Conservation (phyloP, 2,888 invertebrate species). For the Dugesia japonica region DNA sequence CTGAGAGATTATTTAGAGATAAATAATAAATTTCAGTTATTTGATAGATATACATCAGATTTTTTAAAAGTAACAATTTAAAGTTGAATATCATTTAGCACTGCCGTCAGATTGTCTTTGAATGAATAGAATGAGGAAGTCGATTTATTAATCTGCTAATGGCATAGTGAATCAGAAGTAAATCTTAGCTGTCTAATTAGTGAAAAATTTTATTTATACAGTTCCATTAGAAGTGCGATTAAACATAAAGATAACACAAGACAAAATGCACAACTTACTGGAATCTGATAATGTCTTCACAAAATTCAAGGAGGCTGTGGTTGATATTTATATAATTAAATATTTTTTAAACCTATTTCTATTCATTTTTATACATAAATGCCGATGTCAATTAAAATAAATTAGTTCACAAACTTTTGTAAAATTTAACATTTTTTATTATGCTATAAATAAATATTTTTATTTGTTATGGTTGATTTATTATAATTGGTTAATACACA, state of each 20-base stretch:
- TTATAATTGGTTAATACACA: too few species aligned
- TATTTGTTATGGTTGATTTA: too few species aligned
- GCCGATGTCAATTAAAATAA: conserved; percentile 20
- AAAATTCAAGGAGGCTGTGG: background rate
- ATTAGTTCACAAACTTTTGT: conserved; percentile 17
- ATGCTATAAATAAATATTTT: too few species aligned
- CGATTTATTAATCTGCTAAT: conserved; percentile 9
- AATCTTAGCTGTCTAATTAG: background rate
- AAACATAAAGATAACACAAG: conserved; percentile 8
- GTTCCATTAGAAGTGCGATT: background rate
- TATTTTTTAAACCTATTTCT: background rate
- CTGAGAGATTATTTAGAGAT: too few species aligned
- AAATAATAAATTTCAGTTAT: too few species aligned
- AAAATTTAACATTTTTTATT: too few species aligned
- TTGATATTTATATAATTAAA: conserved; percentile 15
- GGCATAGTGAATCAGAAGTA: conserved; percentile 5
- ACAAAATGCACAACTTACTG: background rate
- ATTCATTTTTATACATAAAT: background rate
- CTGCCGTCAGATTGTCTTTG: conserved; percentile 1
- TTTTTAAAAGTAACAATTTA: background rate
- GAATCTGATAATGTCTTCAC: conserved; percentile 7
- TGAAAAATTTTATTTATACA: background rate
- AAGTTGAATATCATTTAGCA: background rate
- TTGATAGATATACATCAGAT: too few species aligned
- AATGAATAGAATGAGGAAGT: background rate